Conservation (phyloP, 2,797 vertebrate genomes). For the Gadopsis marmoratus region DNA sequence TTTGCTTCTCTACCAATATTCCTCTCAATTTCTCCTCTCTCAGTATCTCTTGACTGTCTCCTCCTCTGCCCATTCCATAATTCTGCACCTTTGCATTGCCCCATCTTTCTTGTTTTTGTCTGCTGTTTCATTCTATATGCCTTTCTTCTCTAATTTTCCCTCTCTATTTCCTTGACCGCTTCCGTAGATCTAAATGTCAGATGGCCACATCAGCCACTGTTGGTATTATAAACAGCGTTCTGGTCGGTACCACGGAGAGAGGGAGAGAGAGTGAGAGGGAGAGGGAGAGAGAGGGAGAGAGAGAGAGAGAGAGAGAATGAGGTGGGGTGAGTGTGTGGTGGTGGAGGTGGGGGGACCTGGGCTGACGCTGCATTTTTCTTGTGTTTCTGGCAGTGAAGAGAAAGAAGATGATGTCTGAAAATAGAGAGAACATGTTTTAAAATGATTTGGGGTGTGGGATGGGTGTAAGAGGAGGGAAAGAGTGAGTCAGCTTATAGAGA, state of each 20-base stretch:
- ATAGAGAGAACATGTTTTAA: conserved; percentile 73
- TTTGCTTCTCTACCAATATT: conserved; percentile 49
- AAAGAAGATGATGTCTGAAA: conserved; percentile 70
- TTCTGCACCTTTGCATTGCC: conserved; percentile 21
- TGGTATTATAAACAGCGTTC: conserved; percentile 71
- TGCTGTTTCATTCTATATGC: conserved; percentile 28
- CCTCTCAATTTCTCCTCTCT: conserved; percentile 44
- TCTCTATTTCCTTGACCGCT: conserved; percentile 47
- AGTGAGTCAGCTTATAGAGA: conserved; percentile 50
- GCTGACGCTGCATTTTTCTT: conserved; percentile 75
- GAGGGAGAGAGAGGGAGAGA: too few species aligned
- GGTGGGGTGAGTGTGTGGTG: conserved; percentile 34
- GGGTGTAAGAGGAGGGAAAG: conserved; percentile 42
- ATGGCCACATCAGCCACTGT: conserved; percentile 65
- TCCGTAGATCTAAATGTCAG: conserved; percentile 71
- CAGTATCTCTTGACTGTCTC: conserved; percentile 40
- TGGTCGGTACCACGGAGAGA: conserved; percentile 43
- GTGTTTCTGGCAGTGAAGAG: conserved; percentile 65
- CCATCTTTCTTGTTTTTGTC: conserved; percentile 49
- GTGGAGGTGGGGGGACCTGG: not conserved
- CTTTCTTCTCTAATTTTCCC: conserved; percentile 39
- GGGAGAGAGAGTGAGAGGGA: conserved; percentile 31
- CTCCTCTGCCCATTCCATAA: conserved; percentile 30
- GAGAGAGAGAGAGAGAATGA: conserved; percentile 39
- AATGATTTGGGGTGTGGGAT: conserved; percentile 53